Evolutionary conservation across 2,797 vertebrate genomes (phyloP), one percentile per base, ranked within the genome.

Genomic region (Atherinosoma microstoma): DNA sequence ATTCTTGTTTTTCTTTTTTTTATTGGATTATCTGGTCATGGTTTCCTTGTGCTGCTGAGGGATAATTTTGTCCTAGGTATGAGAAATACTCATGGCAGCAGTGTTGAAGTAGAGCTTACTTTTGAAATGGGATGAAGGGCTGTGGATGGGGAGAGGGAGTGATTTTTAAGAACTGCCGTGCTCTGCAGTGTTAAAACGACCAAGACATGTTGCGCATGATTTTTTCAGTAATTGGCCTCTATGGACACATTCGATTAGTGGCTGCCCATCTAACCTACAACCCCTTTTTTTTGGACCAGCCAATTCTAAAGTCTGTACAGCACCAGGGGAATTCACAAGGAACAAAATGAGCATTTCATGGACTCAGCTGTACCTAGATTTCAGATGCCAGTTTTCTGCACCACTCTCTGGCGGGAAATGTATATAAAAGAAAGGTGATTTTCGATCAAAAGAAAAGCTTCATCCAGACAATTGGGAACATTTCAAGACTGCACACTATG

Each of bases 281-380:
- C 75, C 73, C 13, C 16, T 22, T 34, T 38, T 61, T 69, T 34
- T 75, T 57, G 47, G 32, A 68, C 72, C 63, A 67, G 45, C 59
- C 56, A 27, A 53, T 62, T 78, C 13, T 67, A 74, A 80, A 83
- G 62, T 81, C 58, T 68, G 47, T 65, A 38, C 22, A 13, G 49
- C 56, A 73, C 58, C 38, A 15, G 35, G n/a, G 62, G 79, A 83
- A 76, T 83, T 84, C 75, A 77, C 67, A 62, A 75, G 73, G 73
- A 80, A 81, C 70, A 84, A 86, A 61, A 80, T 82, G 67, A 85
- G 80, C 80, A 76, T 74, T 78, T 84, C 58, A 74, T 80, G 69
- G 59, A 76, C 60, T 73, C 80, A 82, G 80, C 83, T 83, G 78
- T 84, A 82, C 60, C 79, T 67, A 69, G 49, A 72, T 84, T 81